These are phyloP conservation scores for Mobula birostris DNA, from an alignment of 2,113 vertebrate species.

Conservation along the genomic window DNA sequence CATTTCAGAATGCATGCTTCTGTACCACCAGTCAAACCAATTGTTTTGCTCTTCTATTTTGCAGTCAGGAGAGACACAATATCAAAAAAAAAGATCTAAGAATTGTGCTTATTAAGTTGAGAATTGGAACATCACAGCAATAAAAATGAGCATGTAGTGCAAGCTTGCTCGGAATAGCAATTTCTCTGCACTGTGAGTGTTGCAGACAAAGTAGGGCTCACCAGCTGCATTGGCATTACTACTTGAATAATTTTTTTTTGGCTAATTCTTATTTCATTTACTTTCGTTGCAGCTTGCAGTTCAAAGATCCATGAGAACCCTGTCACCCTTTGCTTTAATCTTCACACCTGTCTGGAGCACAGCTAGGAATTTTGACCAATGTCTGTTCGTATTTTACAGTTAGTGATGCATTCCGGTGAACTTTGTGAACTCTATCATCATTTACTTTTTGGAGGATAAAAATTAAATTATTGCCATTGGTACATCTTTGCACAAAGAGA, in stretches of 20 bases:
- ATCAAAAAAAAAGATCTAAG: background rate
- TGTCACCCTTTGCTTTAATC: background rate
- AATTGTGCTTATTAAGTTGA: background rate
- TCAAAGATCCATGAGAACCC: background rate
- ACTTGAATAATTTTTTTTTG: background rate
- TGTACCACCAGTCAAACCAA: background rate
- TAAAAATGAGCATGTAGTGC: background rate
- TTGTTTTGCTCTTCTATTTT: background rate
- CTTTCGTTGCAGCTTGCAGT: background rate
- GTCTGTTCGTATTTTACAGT: background rate
- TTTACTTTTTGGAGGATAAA: conserved; percentile 7
- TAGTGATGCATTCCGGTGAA: background rate
- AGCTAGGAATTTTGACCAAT: background rate
- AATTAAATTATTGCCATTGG: background rate
- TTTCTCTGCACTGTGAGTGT: background rate
- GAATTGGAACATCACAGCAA: background rate
- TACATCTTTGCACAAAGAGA: background rate
- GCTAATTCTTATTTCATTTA: background rate
- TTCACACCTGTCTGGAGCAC: background rate
- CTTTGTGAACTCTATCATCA: background rate
- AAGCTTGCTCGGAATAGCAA: background rate
- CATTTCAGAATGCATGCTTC: background rate
- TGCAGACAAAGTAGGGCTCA: background rate
- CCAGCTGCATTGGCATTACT: background rate
- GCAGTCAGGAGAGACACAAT: background rate